A percentile compares a stretch with the other conserved stretches of the same genome.
Evolutionary conservation across 2,113 vertebrate species (phyloP).

Genomic region (Heterotilapia buettikoferi): DNA sequence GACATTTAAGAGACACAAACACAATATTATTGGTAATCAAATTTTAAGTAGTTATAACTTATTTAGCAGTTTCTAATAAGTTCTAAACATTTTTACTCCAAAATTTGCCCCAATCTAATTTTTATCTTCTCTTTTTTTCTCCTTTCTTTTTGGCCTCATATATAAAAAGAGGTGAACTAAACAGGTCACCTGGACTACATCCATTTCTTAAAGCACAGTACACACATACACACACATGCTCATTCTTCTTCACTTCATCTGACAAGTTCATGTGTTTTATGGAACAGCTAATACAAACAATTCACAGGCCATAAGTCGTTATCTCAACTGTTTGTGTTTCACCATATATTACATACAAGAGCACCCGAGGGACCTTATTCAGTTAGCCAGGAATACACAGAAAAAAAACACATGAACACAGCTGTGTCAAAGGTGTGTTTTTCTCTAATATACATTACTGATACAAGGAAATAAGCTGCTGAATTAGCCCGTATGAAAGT

Average conservation of each 20-base stretch:
- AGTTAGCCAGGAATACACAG: conserved; percentile 46
- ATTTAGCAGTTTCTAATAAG: not conserved
- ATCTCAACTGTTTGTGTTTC: conserved; percentile 72
- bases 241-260: conserved; percentile 17
- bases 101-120: not conserved
- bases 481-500: not conserved
- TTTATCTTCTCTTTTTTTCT: not conserved
- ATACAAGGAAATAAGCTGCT: not conserved
- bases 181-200: conserved; percentile 78
- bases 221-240: not conserved
- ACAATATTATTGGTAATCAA: not conserved
- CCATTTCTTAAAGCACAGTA: conserved; percentile 63
- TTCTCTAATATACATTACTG: not conserved
- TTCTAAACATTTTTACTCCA: not conserved
- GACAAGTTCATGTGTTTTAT: conserved; percentile 74
- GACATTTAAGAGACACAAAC: not conserved
- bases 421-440: conserved; percentile 13
- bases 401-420: not conserved
- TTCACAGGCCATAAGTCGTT: conserved; percentile 79
- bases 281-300: conserved; percentile 76
- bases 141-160: not conserved
- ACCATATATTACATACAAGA: conserved; percentile 74
- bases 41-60: not conserved
- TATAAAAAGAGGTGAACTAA: conserved; percentile 1
- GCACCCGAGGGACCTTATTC: conserved; percentile 62